phyloP scores from a whole-genome alignment of 2,888 invertebrate species.

The Andrena marginata region DNA sequence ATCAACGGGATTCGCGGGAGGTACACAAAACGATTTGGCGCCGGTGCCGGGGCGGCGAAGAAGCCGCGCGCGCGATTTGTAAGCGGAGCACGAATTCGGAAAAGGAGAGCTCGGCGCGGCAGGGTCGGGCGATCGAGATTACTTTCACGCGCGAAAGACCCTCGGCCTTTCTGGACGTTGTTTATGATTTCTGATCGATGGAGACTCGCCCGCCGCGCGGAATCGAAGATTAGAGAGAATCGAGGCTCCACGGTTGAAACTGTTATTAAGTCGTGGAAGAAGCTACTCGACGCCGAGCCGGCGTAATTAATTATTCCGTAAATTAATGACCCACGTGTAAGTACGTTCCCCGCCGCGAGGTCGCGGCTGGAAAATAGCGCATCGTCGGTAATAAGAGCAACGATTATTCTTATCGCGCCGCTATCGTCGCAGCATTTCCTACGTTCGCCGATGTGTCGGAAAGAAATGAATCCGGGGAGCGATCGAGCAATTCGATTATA shows the following conservation, averaged over 20 bases:
- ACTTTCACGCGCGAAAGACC: background rate
- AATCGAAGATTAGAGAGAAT: background rate
- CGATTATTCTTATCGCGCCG: slow-evolving; percentile 28
- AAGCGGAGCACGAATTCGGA: background rate
- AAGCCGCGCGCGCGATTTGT: background rate
- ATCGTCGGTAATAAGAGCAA: slow-evolving; percentile 48
- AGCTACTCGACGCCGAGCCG: background rate
- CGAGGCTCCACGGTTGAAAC: background rate
- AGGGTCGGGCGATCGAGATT: background rate
- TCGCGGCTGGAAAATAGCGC: slow-evolving; percentile 15
- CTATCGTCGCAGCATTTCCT: slow-evolving; percentile 2
- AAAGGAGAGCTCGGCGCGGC: background rate
- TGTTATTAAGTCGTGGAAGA: background rate
- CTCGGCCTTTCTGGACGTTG: background rate
- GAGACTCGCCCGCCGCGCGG: background rate
- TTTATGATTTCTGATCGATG: background rate
- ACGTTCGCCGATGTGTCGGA: background rate
- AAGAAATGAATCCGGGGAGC: background rate
- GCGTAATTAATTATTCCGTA: slow-evolving; percentile 53
- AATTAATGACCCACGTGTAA: slow-evolving; percentile 9
- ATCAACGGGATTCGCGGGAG: background rate
- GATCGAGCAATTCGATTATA: slow-evolving; percentile 25
- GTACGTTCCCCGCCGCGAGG: background rate
- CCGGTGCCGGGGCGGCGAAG: slow-evolving; percentile 8
- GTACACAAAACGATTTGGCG: slow-evolving; percentile 34